These are phyloP conservation scores for Philopotamus ludificatus DNA, from an alignment of 1,140 invertebrate species.

Conservation along the genomic window DNA sequence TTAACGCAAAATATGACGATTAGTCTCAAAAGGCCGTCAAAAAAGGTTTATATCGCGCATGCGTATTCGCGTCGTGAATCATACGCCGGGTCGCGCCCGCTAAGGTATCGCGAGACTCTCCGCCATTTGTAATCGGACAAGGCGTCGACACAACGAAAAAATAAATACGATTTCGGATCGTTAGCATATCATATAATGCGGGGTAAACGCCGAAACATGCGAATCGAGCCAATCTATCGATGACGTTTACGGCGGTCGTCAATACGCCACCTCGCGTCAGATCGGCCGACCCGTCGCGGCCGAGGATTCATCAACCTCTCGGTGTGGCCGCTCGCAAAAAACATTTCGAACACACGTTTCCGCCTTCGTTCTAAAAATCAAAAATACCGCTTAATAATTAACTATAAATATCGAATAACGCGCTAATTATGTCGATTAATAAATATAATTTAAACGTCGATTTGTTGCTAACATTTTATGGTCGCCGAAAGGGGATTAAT, in stretches of 20 bases:
- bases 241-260: background rate
- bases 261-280: background rate
- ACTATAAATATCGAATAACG: too few species aligned
- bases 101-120: background rate
- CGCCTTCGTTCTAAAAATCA: too few species aligned
- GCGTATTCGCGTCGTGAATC: background rate
- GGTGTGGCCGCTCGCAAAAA: background rate
- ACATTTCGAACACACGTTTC: background rate
- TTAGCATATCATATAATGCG: background rate
- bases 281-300: background rate
- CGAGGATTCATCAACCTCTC: slow-evolving; percentile 14
- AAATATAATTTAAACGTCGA: too few species aligned
- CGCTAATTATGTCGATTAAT: too few species aligned
- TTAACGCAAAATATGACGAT: too few species aligned
- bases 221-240: background rate
- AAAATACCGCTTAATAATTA: too few species aligned
- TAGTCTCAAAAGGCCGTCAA: background rate
- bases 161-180: background rate
- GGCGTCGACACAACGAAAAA: background rate
- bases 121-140: background rate
- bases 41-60: background rate
- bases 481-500: too few species aligned
- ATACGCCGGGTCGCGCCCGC: background rate
- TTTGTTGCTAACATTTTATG: too few species aligned
- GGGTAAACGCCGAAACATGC: background rate